Base-by-base conservation (phyloP, 2,113 vertebrate species). In the Marmota monax region DNA sequence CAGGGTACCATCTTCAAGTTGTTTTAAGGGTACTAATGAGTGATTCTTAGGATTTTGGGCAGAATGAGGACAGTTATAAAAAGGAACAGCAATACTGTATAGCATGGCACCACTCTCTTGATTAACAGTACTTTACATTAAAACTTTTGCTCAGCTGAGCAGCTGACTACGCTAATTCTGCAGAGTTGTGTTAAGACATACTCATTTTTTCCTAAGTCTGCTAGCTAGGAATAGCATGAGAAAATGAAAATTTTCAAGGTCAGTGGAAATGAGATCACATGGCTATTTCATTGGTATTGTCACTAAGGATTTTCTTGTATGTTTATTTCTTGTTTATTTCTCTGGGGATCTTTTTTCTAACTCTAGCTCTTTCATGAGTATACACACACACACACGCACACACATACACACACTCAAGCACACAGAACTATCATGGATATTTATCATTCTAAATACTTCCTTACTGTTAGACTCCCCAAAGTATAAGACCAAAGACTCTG, bases 41-140 rank as follows among this genome's bases (percentile, higher is more conserved):
- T 97, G 97, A 98, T 91, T 94, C 79, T 90, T 56, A 94, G 37
- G 32, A 51, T 39, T 93, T 93, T 63, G 90, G 96, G 95, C 95
- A 97, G 96, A 98, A 97, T 94, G 56, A 96, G 96, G 72, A 18
- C 96, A 96, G 93, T 94, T 98, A 89, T 93, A 97, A 92, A 97
- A 96, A 96, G 78, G 77, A 96, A 61, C 34, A 83, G 76, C 42
- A 82, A 80, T 58, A 79, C 18, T 39, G 37, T 70, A 82, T 18
- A 58, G 61, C 58, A 65, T n/a, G 37, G 17, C 39, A 67, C 73
- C 61, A 76, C 56, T 97, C 56, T 93, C 45, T 77, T 3, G 2
- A 93, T 94, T 94, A 97, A 90, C 61, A 93, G 53, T 83, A 83
- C 51, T 92, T 95, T 96, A 95, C 82, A 79, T 96, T 96, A 96